These are phyloP conservation scores for Periophthalmus magnuspinnatus DNA, from an alignment of 2,797 vertebrate genomes.

Conservation along the genomic window DNA sequence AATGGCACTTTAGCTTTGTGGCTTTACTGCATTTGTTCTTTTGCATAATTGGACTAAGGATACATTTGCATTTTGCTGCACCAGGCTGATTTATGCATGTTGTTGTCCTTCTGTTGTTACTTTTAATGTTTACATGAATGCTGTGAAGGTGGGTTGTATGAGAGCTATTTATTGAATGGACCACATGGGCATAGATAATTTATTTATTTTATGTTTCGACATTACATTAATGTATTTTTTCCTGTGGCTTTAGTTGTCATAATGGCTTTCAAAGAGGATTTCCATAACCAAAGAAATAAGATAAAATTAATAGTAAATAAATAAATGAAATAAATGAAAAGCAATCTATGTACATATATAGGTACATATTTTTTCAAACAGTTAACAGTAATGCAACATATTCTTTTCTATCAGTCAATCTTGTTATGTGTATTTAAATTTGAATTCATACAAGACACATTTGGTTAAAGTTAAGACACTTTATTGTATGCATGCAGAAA, in stretches of 20 bases:
- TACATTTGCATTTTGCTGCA: constrained; percentile 6
- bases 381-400: no score
- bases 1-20: not conserved
- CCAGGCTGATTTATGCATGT: constrained; percentile 8
- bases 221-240: no score
- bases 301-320: no score
- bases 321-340: no score
- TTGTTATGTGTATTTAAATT: not conserved
- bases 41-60: constrained; percentile 3
- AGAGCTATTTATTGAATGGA: not conserved
- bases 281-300: no score
- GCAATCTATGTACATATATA: no score
- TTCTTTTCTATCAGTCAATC: no score
- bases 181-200: not conserved
- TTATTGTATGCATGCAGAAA: no score
- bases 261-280: no score
- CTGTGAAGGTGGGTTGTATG: not conserved
- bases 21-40: constrained; percentile 1
- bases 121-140: not conserved
- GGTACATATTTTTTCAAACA: no score
- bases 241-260: no score
- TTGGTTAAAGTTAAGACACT: no score
- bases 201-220: not conserved
- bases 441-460: not conserved
- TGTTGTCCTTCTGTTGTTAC: constrained; percentile 12